Evolutionary conservation across 2,888 invertebrate genomes (phyloP), one percentile per base, ranked within the genome.

Genomic region (Machimus atricapillus): DNA sequence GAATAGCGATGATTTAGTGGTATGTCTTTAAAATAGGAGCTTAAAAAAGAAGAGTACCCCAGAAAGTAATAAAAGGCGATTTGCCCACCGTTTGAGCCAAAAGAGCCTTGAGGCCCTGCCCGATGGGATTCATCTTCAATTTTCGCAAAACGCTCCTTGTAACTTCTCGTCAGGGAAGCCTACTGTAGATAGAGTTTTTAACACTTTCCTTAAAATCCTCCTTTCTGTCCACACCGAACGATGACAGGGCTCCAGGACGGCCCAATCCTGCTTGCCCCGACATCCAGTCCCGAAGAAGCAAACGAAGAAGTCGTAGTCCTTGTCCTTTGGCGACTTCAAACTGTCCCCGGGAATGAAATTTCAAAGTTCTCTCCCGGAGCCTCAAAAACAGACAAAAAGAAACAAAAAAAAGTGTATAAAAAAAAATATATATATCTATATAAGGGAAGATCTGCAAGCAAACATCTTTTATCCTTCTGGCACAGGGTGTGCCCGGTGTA

Each of bases 291-390:
- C 2, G 19, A 12, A 66, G 27, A n/a, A 56, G 56, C 19, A 56
- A 4, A 52, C 19, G 46, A 74, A 31, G 74, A 76, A 34, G 76
- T 31, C 81, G n/a, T 9, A 52, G 19, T 81, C 81, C 56, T 81
- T 66, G 23, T 66, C 66, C 56, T 81, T 81, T 81, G 56, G 31
- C 43, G 52, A 34, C 81, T 81, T 81, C 81, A 81, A 81, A 78
- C 78, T 78, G 78, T 78, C 78, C 40, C n/a, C 78, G 43, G 66
- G 43, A 78, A 81, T 81, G 43, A 81, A 81, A 81, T 56, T 78
- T 81, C 81, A 23, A 81, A 81, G 52, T 31, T 81, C 31, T 27
- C 56, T 66, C 34, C 34, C 52, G 81, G 56, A 81, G 31, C 56
- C 52, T 46, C n/a, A 16, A 81, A 81, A 66, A 66, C 16, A n/a